phyloP scores from a whole-genome alignment of 1,140 invertebrate genomes.

The Zaprionus africanus region DNA sequence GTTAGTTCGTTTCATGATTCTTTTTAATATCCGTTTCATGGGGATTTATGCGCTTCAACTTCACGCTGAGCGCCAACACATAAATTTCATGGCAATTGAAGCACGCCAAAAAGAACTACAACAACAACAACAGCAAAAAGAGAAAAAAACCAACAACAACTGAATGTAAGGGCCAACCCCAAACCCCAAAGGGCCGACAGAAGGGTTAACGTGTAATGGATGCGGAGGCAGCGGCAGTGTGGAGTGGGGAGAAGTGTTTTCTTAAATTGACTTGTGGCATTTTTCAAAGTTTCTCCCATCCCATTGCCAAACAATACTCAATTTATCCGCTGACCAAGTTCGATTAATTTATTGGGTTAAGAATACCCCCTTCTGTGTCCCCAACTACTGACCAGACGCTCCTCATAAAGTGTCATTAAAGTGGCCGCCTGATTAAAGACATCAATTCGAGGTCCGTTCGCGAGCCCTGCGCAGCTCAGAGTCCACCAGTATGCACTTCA shows the following conservation, averaged over 20 bases:
- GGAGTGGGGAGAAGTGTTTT: conserved; percentile 24
- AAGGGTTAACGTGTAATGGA: conserved; percentile 61
- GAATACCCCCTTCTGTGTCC: conserved; percentile 13
- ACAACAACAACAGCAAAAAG: conserved; percentile 27
- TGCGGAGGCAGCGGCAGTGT: neutral
- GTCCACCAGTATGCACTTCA: conserved; percentile 19
- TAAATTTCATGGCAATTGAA: conserved; percentile 80
- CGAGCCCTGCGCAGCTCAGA: neutral
- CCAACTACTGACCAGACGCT: neutral
- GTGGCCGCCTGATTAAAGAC: conserved; percentile 74
- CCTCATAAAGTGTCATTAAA: conserved; percentile 76
- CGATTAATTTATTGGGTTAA: conserved; percentile 73
- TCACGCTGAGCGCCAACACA: conserved; percentile 74
- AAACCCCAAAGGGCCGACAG: conserved; percentile 28
- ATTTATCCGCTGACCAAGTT: conserved; percentile 49
- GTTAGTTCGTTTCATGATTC: conserved; percentile 62
- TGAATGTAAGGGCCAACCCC: neutral
- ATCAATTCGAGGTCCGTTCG: conserved; percentile 58
- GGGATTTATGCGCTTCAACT: conserved; percentile 81
- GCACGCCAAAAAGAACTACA: conserved; percentile 47
- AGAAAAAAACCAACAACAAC: conserved; percentile 2
- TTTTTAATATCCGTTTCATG: conserved; percentile 81
- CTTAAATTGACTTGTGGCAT: conserved; percentile 70
- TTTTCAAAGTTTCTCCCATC: conserved; percentile 62
- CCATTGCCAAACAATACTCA: conserved; percentile 33